phyloP scores from a whole-genome alignment of 2,797 vertebrate species.

The Microctenopoma stevenorrisi region DNA sequence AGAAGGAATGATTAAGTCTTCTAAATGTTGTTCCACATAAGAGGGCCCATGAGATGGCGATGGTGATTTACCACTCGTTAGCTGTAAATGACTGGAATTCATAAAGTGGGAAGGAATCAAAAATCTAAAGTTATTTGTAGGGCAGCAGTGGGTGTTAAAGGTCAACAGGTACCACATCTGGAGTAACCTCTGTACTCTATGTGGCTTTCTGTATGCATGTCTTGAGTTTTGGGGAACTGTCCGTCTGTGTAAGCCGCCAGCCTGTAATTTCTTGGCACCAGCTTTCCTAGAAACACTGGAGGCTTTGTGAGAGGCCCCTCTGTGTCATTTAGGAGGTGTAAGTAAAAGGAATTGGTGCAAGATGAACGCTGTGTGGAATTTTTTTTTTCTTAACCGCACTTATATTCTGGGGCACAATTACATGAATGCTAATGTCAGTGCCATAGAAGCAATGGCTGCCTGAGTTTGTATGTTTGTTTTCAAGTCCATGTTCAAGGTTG shows the following conservation, averaged over 20 bases:
- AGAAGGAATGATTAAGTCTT: slow-evolving; percentile 36
- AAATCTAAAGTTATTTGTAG: slow-evolving; percentile 23
- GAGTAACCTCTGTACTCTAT: slow-evolving; percentile 27
- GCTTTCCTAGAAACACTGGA: slow-evolving; percentile 65
- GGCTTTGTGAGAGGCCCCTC: slow-evolving; percentile 68
- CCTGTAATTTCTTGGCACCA: slow-evolving; percentile 66
- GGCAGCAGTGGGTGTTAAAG: slow-evolving; percentile 20
- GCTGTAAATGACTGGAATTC: slow-evolving; percentile 10
- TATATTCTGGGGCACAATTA: slow-evolving; percentile 18
- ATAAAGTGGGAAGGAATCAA: slow-evolving; percentile 22
- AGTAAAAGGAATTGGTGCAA: slow-evolving; percentile 49
- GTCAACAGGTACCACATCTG: slow-evolving; percentile 60
- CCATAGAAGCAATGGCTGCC: slow-evolving; percentile 22
- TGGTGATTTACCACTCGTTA: slow-evolving; percentile 31
- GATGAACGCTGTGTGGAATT: slow-evolving; percentile 18
- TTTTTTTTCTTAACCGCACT: slow-evolving; percentile 31
- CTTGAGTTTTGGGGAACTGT: slow-evolving; percentile 32
- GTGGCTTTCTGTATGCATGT: slow-evolving; percentile 6
- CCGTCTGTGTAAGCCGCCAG: slow-evolving; percentile 55
- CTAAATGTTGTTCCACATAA: slow-evolving; percentile 42
- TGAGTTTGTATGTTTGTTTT: slow-evolving; percentile 47
- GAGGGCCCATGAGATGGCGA: slow-evolving; percentile 31
- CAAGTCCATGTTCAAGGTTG: slow-evolving; percentile 42
- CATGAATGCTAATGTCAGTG: slow-evolving; percentile 4
- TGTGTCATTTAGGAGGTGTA: slow-evolving; percentile 54